phyloP scores from a whole-genome alignment of 1,140 invertebrate species.

The Drosophila mayri region DNA sequence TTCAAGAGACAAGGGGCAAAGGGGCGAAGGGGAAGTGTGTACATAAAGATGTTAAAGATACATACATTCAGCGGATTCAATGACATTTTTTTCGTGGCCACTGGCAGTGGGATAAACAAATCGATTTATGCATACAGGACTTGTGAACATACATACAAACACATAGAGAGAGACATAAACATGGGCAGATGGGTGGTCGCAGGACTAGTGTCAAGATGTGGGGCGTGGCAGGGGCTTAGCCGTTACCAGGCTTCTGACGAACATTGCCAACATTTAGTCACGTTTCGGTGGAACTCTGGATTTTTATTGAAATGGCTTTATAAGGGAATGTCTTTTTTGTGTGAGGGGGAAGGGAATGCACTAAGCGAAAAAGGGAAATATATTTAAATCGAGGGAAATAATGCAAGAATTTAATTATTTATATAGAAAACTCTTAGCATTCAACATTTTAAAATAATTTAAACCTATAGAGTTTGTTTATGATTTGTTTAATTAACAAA shows the following conservation, averaged over 20 bases:
- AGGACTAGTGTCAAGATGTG: conserved; percentile 10
- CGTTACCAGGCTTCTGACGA: conserved; percentile 10
- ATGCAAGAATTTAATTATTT: background rate
- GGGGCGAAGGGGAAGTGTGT: conserved; percentile 11
- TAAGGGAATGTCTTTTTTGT: conserved; percentile 47
- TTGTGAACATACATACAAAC: background rate
- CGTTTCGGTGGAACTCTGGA: conserved; percentile 49
- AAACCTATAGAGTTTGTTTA: background rate
- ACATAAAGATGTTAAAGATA: conserved; percentile 59
- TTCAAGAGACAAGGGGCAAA: background rate
- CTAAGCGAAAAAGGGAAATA: background rate
- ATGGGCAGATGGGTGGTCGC: conserved; percentile 9
- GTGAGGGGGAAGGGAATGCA: background rate
- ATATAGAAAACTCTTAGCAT: background rate
- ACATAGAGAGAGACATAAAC: conserved; percentile 8
- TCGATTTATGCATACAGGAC: conserved; percentile 67
- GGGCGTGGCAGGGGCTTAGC: conserved; percentile 4
- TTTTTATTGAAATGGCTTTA: conserved; percentile 70
- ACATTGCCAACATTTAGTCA: conserved; percentile 64
- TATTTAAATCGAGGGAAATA: background rate
- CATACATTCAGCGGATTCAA: conserved; percentile 45
- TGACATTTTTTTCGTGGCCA: conserved; percentile 46
- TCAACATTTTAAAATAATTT: background rate
- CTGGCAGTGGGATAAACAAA: conserved; percentile 45
- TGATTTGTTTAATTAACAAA: too few species aligned